These are phyloP conservation scores for Otis tarda DNA, from an alignment of 2,113 vertebrate genomes.

Conservation along the genomic window DNA sequence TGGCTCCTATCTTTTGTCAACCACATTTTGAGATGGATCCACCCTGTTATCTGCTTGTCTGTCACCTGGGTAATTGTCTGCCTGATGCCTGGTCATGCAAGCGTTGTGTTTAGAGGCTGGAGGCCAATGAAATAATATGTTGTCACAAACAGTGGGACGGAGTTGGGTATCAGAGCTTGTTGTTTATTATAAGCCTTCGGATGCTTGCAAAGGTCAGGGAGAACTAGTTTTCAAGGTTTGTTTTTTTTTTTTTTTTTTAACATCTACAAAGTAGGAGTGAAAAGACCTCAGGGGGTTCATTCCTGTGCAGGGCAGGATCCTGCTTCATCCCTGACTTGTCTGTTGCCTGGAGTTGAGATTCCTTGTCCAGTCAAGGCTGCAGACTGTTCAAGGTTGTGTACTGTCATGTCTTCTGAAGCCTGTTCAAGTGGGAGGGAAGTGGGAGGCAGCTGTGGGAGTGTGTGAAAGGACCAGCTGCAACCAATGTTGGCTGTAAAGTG, in stretches of 20 bases:
- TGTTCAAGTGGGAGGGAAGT: not conserved
- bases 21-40: not conserved
- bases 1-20: not conserved
- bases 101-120: not conserved
- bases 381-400: not conserved
- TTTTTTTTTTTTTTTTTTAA: no score
- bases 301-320: not conserved
- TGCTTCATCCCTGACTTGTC: not conserved
- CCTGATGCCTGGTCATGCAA: not conserved
- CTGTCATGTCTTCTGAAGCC: not conserved
- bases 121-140: not conserved
- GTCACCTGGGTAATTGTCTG: not conserved
- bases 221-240: not conserved
- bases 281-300: not conserved
- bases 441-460: not conserved
- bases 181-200: not conserved
- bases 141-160: not conserved
- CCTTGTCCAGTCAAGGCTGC: not conserved
- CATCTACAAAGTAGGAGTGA: not conserved
- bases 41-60: fast-evolving
- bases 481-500: not conserved
- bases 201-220: not conserved
- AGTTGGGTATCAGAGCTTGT: not conserved
- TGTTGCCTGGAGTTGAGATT: not conserved
- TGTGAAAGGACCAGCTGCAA: not conserved